Conservation (phyloP, 2,113 vertebrate genomes). For the Neofelis nebulosa region DNA sequence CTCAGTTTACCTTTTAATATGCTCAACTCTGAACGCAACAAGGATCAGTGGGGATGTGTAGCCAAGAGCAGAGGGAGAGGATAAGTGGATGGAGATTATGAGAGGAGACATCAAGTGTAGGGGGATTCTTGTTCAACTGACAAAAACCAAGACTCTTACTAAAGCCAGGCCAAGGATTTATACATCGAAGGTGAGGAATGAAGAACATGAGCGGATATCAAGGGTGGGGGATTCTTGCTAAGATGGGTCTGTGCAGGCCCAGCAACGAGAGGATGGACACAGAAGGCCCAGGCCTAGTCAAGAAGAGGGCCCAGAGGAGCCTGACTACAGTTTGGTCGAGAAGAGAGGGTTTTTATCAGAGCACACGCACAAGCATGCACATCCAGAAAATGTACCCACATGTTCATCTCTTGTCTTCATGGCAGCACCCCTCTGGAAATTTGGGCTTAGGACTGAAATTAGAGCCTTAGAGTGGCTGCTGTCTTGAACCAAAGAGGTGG, state of each 20-base stretch:
- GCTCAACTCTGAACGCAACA: neutral
- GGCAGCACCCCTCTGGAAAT: neutral
- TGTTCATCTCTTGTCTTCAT: neutral
- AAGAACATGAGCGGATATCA: neutral
- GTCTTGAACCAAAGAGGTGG: neutral
- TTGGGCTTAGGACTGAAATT: neutral
- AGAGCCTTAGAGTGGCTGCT: neutral
- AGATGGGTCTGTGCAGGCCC: neutral
- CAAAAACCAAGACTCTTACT: neutral
- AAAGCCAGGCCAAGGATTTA: neutral
- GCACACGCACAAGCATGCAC: rapidly evolving
- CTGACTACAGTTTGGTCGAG: neutral
- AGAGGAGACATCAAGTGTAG: neutral
- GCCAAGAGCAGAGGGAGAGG: neutral
- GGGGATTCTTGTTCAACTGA: neutral
- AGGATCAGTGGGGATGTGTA: neutral
- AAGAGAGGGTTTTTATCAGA: neutral
- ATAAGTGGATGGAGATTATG: neutral
- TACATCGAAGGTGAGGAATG: neutral
- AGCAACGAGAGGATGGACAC: neutral
- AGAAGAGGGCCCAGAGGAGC: neutral
- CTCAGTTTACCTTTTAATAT: neutral
- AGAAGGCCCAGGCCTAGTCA: neutral
- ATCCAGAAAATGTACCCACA: neutral
- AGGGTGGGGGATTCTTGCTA: neutral